Base-by-base conservation (phyloP, 2,888 invertebrate genomes). In the Fabriciana adippe region DNA sequence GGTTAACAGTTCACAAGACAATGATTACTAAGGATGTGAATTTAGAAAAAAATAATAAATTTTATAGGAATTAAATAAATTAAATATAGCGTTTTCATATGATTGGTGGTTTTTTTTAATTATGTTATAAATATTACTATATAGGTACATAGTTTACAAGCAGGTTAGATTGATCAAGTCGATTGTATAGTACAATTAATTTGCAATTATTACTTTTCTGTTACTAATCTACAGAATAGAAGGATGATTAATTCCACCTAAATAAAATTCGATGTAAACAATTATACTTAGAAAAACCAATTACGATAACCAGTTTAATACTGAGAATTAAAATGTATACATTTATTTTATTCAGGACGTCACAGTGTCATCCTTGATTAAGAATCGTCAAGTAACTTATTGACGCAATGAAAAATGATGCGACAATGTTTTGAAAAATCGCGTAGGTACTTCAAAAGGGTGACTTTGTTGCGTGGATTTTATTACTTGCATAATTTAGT, bases 321-420 rank as follows among this genome's bases (percentile, higher is more conserved):
- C 35, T 35, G 8, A 35, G 35, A 35, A 35, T 35, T 35, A 11
- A 8, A 35, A 11, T 35, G 35, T 2, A 35, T 2, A 11, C 2
- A 41, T 11, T 41, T 41, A 41, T 41, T 41, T 41, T 41, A 41
- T 41, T 41, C 11, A 21, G 18, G 15, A 5, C 13, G n/a, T 60
- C n/a, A 16, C 6, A 2, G 75, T 77, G 83, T n/a, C 89, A 90
- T 56, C 91, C 91, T 85, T 91, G 74, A 71, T 60, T 64, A 56
- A 55, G 47, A 62, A 55, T 70, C 71, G 78, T 83, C 67, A 70
- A 69, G 64, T 66, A 59, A 66, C 70, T 87, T 90, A 92, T 92
- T 92, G 92, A 92, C 84, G 91, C 89, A 87, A 89, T 91, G 92
- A 92, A 88, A 91, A 92, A 92, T 92, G 92, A 91, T 77, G 89